These are phyloP conservation scores for Rallus limicola DNA, from an alignment of 2,113 vertebrate species.

Conservation along the genomic window DNA sequence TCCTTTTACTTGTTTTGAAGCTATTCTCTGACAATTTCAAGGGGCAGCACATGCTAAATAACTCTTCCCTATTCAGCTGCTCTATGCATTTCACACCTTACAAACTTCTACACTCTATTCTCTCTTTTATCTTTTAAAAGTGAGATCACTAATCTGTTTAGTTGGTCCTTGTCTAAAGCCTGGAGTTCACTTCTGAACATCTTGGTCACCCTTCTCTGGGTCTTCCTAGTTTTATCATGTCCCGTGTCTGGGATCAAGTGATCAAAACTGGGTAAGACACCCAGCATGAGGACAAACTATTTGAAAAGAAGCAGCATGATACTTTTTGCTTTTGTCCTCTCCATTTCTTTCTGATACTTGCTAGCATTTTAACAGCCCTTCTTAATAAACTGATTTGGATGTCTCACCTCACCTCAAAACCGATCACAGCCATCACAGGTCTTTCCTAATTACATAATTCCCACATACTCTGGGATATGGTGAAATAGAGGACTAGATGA, in stretches of 20 bases:
- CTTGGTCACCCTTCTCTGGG: not conserved
- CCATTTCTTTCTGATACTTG: not conserved
- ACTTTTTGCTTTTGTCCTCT: not conserved
- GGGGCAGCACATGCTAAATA: not conserved
- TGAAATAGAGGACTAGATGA: not conserved
- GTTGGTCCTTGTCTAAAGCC: not conserved
- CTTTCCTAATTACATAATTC: not conserved
- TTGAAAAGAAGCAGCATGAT: not conserved
- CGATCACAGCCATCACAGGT: not conserved
- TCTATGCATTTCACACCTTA: not conserved
- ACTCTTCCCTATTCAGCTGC: not conserved
- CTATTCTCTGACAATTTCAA: not conserved
- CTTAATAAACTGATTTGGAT: not conserved
- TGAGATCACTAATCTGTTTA: not conserved
- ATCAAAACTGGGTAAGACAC: not conserved
- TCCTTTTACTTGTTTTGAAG: not conserved
- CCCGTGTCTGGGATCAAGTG: not conserved
- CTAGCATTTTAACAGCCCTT: not conserved
- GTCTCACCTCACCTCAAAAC: not conserved
- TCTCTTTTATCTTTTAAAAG: not conserved
- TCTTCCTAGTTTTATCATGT: not conserved
- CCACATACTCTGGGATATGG: not conserved
- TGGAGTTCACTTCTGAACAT: not conserved
- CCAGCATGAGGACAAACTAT: not conserved
- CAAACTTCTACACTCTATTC: not conserved